phyloP scores from a whole-genome alignment of 2,797 vertebrate species.

The Caiman crocodilus region DNA sequence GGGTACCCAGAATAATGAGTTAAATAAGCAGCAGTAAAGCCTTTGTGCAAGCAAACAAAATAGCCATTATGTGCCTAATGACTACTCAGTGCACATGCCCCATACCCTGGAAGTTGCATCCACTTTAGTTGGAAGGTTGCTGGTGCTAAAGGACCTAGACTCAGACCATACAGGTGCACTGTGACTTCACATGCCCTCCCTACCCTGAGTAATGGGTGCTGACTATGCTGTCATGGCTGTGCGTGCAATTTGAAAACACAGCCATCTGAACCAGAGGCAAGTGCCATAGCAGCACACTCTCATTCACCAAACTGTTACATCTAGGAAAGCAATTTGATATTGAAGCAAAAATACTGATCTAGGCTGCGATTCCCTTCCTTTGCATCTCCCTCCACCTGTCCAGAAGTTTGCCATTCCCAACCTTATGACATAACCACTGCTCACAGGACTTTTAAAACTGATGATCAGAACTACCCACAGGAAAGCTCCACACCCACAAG shows the following conservation, averaged over 20 bases:
- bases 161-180: no score
- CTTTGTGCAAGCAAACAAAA: background rate
- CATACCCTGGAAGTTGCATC: background rate
- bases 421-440: background rate
- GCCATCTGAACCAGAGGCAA: background rate
- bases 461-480: background rate
- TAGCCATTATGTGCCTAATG: background rate
- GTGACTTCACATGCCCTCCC: no score
- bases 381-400: background rate
- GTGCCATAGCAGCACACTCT: background rate
- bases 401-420: background rate
- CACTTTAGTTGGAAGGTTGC: background rate
- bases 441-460: background rate
- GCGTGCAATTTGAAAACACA: background rate
- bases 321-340: background rate
- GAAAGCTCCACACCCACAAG: background rate
- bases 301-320: background rate
- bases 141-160: no score
- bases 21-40: background rate
- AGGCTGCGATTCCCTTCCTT: background rate
- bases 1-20: background rate
- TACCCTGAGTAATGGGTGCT: background rate
- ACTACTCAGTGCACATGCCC: background rate
- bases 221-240: background rate
- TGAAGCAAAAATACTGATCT: background rate